Base-by-base conservation (phyloP, 2,888 invertebrate genomes). In the Melitaea athalia region DNA sequence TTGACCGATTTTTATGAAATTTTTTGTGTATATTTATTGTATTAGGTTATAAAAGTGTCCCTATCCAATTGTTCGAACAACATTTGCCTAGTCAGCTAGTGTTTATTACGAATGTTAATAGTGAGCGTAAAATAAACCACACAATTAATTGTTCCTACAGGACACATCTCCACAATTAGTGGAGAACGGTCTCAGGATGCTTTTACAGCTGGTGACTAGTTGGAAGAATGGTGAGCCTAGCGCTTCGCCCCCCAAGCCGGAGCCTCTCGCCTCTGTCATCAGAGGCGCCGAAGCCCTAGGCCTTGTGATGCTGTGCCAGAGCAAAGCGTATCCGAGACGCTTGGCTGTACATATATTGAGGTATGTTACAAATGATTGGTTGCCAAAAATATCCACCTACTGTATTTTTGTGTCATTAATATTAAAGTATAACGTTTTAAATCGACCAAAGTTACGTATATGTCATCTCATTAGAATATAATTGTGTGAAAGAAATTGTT, bases 231-330 rank as follows among this genome's bases (percentile, higher is more conserved):
- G 97, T 1, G 93, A 97, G 71, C 87, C 89, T 0, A 84, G 85
- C 0, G 83, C 80, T 2, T 55, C 77, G 24, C 88, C 86, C 1
- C 76, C 79, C 72, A 95, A 95, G 84, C 91, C 93, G 8, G 96
- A 96, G 79, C 94, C 96, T 0, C 87, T 96, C 15, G 94, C 95
- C 0, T 95, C 95, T 5, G 98, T 98, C 0, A 94, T 99, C 68
- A 96, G 98, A 80, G 95, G 97, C 64, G 97, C 98, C 0, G 99
- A 99, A 91, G 99, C 99, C 0, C 95, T 99, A 71, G 98, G 98
- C 0, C 93, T 99, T 33, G 98, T 99, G 1, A 96, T 99, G 96
- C 94, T 99, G 63, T 99, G 99, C 83, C 98, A 98, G 87, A 97
- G 97, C 86, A 95, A 98, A 57, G 94, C 97, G 0, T 96, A 97